phyloP scores from a whole-genome alignment of 2,888 invertebrate genomes.

The Thyatira batis region DNA sequence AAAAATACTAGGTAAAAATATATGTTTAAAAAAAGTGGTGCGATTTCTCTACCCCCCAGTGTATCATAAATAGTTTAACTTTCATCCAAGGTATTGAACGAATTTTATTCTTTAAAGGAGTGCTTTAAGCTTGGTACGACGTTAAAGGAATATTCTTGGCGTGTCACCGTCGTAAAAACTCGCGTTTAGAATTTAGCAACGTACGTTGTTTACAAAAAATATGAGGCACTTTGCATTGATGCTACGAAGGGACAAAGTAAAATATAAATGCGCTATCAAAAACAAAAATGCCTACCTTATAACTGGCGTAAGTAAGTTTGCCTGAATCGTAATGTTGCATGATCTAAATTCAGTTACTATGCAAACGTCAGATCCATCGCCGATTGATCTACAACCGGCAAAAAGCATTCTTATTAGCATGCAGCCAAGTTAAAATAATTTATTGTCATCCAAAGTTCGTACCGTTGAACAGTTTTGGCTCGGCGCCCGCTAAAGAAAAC shows the following conservation, averaged over 20 bases:
- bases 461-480: background rate
- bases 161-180: background rate
- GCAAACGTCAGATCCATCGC: background rate
- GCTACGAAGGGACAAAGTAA: background rate
- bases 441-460: background rate
- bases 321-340: background rate
- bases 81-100: background rate
- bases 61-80: background rate
- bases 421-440: background rate
- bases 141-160: background rate
- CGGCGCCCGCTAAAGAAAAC: slow-evolving; percentile 13
- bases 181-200: background rate
- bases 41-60: too few relatives aligned
- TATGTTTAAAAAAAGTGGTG: too few relatives aligned
- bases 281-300: background rate
- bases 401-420: background rate
- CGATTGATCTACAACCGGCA: background rate
- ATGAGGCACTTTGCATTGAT: background rate
- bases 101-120: background rate
- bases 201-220: background rate
- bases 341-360: background rate
- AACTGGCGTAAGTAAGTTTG: too few relatives aligned
- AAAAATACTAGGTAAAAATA: too few relatives aligned
- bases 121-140: background rate
- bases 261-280: background rate